Conservation (phyloP, 2,113 vertebrate species). For the Sceloporus undulatus region DNA sequence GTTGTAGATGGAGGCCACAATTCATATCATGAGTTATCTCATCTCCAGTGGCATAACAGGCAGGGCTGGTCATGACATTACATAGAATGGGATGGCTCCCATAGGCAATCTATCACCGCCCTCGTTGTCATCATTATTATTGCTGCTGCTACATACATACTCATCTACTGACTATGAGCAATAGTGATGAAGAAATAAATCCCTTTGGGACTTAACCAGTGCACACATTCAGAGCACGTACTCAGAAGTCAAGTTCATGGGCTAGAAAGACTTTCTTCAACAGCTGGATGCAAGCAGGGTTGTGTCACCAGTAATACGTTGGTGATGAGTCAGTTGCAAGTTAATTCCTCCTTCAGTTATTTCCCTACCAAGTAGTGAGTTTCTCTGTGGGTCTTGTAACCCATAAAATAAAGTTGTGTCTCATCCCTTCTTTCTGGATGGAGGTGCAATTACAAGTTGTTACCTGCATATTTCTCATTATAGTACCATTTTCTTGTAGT, state of each 20-base stretch:
- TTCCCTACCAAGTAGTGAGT: background rate
- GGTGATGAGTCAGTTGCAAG: background rate
- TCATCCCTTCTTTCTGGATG: background rate
- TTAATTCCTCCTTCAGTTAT: background rate
- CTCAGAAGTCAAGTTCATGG: no score
- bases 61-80: no score
- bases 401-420: background rate
- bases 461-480: background rate
- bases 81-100: no score
- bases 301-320: background rate
- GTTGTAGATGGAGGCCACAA: no score
- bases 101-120: no score
- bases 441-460: background rate
- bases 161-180: background rate
- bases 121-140: no score
- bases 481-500: conserved; percentile 12
- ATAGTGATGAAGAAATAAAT: no score
- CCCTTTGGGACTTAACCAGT: background rate
- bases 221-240: background rate
- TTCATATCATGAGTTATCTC: no score
- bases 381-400: no score
- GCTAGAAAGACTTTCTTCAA: background rate
- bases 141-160: no score
- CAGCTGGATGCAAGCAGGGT: background rate
- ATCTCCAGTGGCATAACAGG: no score